Percentiles rank a stretch among this genome's conserved stretches.
Conservation (phyloP, 2,888 invertebrate species). For the Gisinianus flammeolus region DNA sequence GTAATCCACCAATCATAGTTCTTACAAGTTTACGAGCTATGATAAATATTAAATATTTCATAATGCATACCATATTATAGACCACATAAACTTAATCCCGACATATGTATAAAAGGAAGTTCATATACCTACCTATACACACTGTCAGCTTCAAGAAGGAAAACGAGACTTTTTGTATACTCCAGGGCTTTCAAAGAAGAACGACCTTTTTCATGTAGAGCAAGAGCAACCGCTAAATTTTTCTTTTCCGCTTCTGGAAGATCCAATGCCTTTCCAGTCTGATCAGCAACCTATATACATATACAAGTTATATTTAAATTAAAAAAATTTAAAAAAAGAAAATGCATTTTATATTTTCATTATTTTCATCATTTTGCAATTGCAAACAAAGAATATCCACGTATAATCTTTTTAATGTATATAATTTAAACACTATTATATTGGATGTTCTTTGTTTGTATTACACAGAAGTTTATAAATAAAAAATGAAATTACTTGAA, state of each 20-base stretch:
- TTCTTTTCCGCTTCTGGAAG: constrained; percentile 74
- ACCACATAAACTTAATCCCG: no score
- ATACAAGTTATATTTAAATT: no score
- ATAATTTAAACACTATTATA: neutral
- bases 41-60: no score
- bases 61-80: no score
- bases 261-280: constrained; percentile 70
- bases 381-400: neutral
- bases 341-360: no score
- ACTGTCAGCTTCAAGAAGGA: constrained; percentile 78
- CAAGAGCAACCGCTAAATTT: constrained; percentile 76
- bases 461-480: neutral
- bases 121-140: constrained; percentile 73
- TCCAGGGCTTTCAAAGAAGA: constrained; percentile 71
- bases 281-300: constrained; percentile 41
- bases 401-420: neutral
- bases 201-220: constrained; percentile 80
- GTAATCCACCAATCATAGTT: no score
- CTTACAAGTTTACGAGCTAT: no score
- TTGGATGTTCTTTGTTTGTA: neutral
- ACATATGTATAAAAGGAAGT: no score
- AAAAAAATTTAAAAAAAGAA: no score
- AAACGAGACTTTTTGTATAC: constrained; percentile 73
- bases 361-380: constrained; percentile 1
- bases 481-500: constrained; percentile 52